phyloP scores from a whole-genome alignment of 2,797 vertebrate genomes.

The Betta splendens region DNA sequence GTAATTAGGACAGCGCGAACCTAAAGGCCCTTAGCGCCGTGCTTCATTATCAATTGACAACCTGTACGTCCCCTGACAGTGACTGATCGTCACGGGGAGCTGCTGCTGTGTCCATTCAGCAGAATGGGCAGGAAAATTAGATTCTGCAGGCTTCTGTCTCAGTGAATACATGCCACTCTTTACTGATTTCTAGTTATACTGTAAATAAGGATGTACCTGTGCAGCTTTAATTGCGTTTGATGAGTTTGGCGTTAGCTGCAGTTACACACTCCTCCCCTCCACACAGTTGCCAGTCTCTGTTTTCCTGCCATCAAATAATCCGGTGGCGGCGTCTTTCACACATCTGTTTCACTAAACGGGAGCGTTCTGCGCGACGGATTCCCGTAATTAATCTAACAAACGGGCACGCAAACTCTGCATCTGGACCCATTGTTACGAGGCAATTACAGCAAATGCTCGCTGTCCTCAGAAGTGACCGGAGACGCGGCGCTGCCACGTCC shows the following conservation, averaged over 20 bases:
- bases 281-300: too few species aligned
- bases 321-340: conserved; percentile 64
- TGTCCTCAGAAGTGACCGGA: conserved; percentile 50
- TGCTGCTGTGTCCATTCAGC: conserved; percentile 53
- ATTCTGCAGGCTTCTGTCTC: conserved; percentile 72
- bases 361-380: conserved; percentile 71
- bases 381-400: conserved; percentile 79
- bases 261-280: too few species aligned
- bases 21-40: conserved; percentile 83
- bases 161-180: conserved; percentile 54
- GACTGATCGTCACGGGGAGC: conserved; percentile 76
- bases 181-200: conserved; percentile 46
- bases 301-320: conserved; percentile 64
- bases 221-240: neutral
- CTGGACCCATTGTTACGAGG: conserved; percentile 73
- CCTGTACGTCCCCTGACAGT: conserved; percentile 85
- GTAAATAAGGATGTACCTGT: conserved; percentile 19
- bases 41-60: conserved; percentile 89
- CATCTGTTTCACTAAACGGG: conserved; percentile 79
- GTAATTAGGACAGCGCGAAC: conserved; percentile 90
- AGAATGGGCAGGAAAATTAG: conserved; percentile 68
- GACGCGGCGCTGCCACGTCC: conserved; percentile 33
- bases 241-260: too few species aligned
- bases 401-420: conserved; percentile 70
- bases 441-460: conserved; percentile 69